A percentile compares a stretch with the other conserved stretches of the same genome.
Evolutionary conservation across 1,140 invertebrate genomes (phyloP).

Genomic region (Zaprionus lachaisei): DNA sequence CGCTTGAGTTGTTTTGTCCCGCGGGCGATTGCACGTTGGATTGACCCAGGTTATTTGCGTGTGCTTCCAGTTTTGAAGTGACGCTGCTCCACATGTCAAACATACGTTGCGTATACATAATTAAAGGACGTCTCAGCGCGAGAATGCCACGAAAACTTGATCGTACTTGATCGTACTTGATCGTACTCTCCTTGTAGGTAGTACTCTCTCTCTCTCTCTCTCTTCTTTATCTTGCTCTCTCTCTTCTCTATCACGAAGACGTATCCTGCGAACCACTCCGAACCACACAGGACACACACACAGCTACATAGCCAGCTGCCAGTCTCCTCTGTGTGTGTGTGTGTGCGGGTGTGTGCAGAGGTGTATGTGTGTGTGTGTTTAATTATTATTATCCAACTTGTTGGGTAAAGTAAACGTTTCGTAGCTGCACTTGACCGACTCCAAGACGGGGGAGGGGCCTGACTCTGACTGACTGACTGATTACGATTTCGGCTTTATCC

Average conservation of each 20-base stretch:
- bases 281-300: conserved; percentile 13
- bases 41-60: conserved; percentile 87
- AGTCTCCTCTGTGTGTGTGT: not conserved
- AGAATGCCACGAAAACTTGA: conserved; percentile 32
- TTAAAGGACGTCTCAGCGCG: conserved; percentile 48
- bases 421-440: conserved; percentile 25
- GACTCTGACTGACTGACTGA: conserved; percentile 10
- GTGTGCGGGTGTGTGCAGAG: conserved; percentile 1
- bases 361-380: conserved; percentile 5
- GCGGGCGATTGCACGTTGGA: conserved; percentile 85
- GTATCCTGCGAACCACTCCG: conserved; percentile 8
- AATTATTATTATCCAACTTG: conserved; percentile 14
- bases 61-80: conserved; percentile 91
- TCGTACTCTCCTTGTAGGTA: not conserved
- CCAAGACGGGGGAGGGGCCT: not conserved
- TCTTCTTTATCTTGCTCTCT: not conserved
- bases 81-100: conserved; percentile 95
- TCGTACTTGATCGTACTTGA: not conserved
- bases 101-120: conserved; percentile 89
- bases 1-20: conserved; percentile 89
- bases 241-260: no score
- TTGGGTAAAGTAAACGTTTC: conserved; percentile 41
- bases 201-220: not conserved
- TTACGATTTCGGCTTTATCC: conserved; percentile 35
- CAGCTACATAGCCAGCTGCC: conserved; percentile 36